Conservation (phyloP, 2,113 vertebrate species). For the Crocuta crocuta region DNA sequence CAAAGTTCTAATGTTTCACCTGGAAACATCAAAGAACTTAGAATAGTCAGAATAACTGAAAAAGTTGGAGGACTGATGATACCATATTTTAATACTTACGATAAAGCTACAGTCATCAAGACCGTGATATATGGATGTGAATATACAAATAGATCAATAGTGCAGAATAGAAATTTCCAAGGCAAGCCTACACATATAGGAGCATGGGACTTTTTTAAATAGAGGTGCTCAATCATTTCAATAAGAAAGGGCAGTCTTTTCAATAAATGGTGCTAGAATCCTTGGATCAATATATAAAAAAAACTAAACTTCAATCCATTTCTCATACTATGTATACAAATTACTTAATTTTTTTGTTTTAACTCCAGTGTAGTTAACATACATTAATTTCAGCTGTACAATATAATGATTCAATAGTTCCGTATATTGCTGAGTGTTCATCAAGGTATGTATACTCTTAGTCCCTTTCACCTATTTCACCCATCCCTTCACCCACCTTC, state of each 20-base stretch:
- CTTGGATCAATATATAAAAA: not conserved
- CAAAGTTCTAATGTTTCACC: not conserved
- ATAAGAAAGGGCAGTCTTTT: not conserved
- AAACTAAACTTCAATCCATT: not conserved
- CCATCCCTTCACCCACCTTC: not conserved
- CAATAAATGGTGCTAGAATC: not conserved
- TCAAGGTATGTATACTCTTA: not conserved
- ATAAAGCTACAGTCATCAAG: not conserved
- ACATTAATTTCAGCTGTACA: not conserved
- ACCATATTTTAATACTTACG: not conserved
- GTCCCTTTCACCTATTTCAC: not conserved
- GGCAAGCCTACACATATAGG: not conserved
- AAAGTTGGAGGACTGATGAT: not conserved
- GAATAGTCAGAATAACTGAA: not conserved
- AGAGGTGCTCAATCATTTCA: not conserved
- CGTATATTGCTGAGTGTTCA: not conserved
- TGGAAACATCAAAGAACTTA: not conserved
- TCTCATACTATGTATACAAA: not conserved
- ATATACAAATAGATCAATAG: not conserved
- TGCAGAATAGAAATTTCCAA: not conserved
- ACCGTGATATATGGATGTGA: not conserved
- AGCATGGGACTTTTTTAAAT: not conserved
- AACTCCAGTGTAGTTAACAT: not conserved
- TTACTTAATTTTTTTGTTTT: not conserved
- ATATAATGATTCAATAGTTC: not conserved